Evolutionary conservation across 2,797 vertebrate species (phyloP), one percentile per base, ranked within the genome.

Genomic region (Chromobotia macracanthus): DNA sequence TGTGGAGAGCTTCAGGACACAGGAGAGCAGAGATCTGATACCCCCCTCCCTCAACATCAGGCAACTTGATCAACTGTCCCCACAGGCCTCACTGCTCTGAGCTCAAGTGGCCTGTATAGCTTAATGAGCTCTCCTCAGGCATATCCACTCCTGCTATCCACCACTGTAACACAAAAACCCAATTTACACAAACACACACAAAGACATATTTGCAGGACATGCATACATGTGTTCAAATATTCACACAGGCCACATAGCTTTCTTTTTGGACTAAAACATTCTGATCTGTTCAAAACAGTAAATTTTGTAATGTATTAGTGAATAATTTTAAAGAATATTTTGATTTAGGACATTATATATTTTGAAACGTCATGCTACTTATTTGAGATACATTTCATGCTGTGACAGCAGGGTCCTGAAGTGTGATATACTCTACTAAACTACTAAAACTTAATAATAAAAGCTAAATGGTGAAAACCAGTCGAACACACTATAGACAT

Each of bases 31-130:
- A 56, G 61, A 79, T 79, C 65, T 12, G 19, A 53, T 82, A 48
- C 56, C 48, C 48, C 66, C 21, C 35, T 7, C 35, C 55, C 35
- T 9, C 38, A 35, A 13, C 50, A 53, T 21, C 3, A n/a, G 50
- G 50, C 71, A 79, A 73, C 55, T 41, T 70, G 56, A 75, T 79
- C 18, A 12, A 46, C 56, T 41, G 77, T 0, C 60, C 66, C 69
- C 60, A 41, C 35, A 63, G 50, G 28, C 46, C 58, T 19, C 12
- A 0, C 41, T 70, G 66, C 44, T 9, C 63, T 44, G 78, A 69
- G 77, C 44, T 58, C 68, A 78, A 75, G 72, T 79, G 87, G 82
- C 84, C 81, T 84, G 75, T 80, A 55, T 63, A 71, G 50, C 23
- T 81, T 46, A 71, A 63, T 63, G 44, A 82, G 69, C n/a, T 79